These are phyloP conservation scores for Synanthedon myopaeformis DNA, from an alignment of 2,888 invertebrate species.

Conservation along the genomic window DNA sequence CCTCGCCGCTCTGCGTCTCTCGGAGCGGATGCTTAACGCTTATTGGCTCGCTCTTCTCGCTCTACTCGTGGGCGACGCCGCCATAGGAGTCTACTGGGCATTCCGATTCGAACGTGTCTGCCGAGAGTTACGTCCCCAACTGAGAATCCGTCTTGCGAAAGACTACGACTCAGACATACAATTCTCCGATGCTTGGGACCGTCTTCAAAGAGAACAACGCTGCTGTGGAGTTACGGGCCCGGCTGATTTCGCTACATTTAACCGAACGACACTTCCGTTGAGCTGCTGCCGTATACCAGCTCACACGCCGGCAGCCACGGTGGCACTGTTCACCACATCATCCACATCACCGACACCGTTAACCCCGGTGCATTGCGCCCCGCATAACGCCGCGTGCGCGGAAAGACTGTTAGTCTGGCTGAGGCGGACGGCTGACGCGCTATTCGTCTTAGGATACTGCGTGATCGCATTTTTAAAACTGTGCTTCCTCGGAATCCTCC, in stretches of 20 bases:
- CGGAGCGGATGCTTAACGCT: slow-evolving; percentile 83
- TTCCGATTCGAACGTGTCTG: slow-evolving; percentile 82
- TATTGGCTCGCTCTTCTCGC: slow-evolving; percentile 86
- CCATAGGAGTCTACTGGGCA: slow-evolving; percentile 88
- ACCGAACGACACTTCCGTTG: slow-evolving; percentile 50
- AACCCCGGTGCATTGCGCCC: slow-evolving; percentile 54
- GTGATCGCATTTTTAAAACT: slow-evolving; percentile 90
- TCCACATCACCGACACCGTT: slow-evolving; percentile 42
- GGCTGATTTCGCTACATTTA: slow-evolving; percentile 59
- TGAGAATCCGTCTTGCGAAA: slow-evolving; percentile 71
- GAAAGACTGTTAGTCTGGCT: slow-evolving; percentile 80
- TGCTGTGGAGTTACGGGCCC: slow-evolving; percentile 85
- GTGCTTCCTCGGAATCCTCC: slow-evolving; percentile 87
- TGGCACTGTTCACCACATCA: slow-evolving; percentile 60
- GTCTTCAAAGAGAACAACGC: slow-evolving; percentile 77
- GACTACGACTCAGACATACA: slow-evolving; percentile 80
- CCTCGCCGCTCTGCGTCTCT: slow-evolving; percentile 82
- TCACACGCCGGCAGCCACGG: slow-evolving; percentile 52
- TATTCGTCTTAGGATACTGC: slow-evolving; percentile 87
- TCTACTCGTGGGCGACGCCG: slow-evolving; percentile 84
- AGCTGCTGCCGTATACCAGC: slow-evolving; percentile 60
- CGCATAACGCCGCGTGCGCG: slow-evolving; percentile 76
- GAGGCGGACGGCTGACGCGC: slow-evolving; percentile 81
- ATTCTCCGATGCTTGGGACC: slow-evolving; percentile 83
- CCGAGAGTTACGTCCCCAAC: slow-evolving; percentile 77